Conservation (phyloP, 2,113 vertebrate genomes). For the Hippocampus mohnikei region DNA sequence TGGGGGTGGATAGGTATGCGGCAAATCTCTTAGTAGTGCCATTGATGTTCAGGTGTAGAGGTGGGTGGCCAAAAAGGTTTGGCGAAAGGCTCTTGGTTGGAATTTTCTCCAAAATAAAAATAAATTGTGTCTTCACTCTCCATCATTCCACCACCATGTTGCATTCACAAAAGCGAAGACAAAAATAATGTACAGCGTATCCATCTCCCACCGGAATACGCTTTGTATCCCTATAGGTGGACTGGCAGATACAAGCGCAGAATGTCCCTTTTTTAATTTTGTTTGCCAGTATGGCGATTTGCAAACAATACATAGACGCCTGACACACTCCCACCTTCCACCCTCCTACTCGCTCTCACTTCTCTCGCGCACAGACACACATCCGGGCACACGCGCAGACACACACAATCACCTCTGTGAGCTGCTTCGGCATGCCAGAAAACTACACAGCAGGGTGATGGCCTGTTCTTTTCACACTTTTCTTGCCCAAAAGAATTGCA, state of each 20-base stretch:
- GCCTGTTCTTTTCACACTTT: conserved; percentile 55
- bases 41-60: no score
- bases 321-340: conserved; percentile 67
- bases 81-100: no score
- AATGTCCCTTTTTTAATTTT: conserved; percentile 45
- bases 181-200: background rate
- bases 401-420: conserved; percentile 59
- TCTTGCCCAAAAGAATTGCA: conserved; percentile 46
- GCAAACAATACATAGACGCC: conserved; percentile 71
- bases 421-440: conserved; percentile 56
- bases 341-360: conserved; percentile 60
- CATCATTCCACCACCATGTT: conserved; percentile 29
- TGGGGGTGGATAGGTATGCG: no score
- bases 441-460: conserved; percentile 54
- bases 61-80: no score
- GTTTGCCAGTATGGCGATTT: conserved; percentile 68
- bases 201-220: conserved; percentile 37
- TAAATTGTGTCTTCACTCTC: background rate
- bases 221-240: conserved; percentile 52
- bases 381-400: conserved; percentile 52
- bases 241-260: conserved; percentile 57
- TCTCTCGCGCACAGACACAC: conserved; percentile 57
- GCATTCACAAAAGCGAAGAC: conserved; percentile 50
- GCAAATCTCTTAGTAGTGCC: no score
- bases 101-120: no score